phyloP scores from a whole-genome alignment of 2,797 vertebrate species.

The Heterohyrax brucei region DNA sequence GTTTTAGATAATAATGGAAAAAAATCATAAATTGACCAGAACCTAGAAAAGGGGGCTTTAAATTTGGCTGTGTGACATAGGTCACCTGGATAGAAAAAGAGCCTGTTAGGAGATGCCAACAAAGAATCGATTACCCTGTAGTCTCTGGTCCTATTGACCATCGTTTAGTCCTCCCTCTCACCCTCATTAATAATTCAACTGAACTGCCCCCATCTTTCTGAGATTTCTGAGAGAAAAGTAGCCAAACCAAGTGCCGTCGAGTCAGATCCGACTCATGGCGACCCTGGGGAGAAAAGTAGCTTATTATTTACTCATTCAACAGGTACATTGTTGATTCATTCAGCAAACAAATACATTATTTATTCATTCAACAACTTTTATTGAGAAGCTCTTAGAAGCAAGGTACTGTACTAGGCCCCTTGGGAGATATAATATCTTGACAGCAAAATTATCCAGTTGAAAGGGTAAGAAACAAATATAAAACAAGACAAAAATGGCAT shows the following conservation, averaged over 20 bases:
- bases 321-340: slow-evolving; percentile 20
- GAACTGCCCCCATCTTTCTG: neutral
- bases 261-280: no score
- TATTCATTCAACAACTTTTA: neutral
- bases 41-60: slow-evolving; percentile 70
- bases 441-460: neutral
- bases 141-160: neutral
- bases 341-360: neutral
- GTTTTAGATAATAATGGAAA: slow-evolving; percentile 79
- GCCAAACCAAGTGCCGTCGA: no score
- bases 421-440: neutral
- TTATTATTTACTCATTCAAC: neutral
- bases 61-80: slow-evolving; percentile 38
- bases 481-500: neutral
- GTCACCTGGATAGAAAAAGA: slow-evolving; percentile 53
- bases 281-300: neutral
- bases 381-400: neutral
- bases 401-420: neutral
- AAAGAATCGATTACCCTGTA: slow-evolving; percentile 8
- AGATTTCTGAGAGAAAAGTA: slow-evolving; percentile 30
- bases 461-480: neutral
- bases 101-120: slow-evolving; percentile 60
- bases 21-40: slow-evolving; percentile 75
- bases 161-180: neutral
- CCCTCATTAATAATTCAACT: neutral